Evolutionary conservation across 2,888 invertebrate species (phyloP).

Genomic region (Artemia sinica): DNA sequence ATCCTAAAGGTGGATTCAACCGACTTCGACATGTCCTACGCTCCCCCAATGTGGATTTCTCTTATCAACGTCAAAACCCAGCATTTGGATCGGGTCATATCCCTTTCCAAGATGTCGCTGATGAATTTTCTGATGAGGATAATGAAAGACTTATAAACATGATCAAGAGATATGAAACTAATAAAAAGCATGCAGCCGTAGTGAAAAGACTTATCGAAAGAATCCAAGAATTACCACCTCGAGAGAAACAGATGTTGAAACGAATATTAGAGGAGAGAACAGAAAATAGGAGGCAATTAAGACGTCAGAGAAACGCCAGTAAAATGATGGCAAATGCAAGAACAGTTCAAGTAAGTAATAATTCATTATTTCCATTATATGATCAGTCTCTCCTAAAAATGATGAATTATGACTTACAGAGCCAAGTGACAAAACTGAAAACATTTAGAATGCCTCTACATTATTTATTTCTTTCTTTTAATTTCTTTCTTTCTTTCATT

Average conservation of each 20-base stretch:
- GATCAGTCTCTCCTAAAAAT: no score
- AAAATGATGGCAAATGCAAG: no score
- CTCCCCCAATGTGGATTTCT: conserved; percentile 23
- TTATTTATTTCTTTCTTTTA: no score
- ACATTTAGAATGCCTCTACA: no score
- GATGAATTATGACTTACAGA: no score
- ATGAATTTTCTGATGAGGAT: conserved; percentile 4
- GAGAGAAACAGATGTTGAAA: conserved; percentile 7
- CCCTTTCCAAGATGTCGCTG: neutral
- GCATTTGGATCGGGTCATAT: conserved; percentile 25
- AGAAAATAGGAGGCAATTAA: neutral
- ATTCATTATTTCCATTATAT: no score
- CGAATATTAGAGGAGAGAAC: conserved; percentile 4
- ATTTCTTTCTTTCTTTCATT: no score
- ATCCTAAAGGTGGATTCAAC: conserved; percentile 39
- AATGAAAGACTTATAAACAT: conserved; percentile 12
- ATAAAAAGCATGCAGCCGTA: conserved; percentile 9
- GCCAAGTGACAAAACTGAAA: no score
- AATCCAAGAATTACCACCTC: neutral
- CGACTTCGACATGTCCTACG: conserved; percentile 27
- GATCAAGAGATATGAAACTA: conserved; percentile 11
- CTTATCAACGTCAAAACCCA: conserved; percentile 19
- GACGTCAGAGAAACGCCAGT: neutral
- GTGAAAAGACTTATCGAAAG: conserved; percentile 12
- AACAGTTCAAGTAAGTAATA: no score